Evolutionary conservation across 2,888 invertebrate genomes (phyloP), one percentile per base, ranked within the genome.

Genomic region (Drosophila hawaiiensis): DNA sequence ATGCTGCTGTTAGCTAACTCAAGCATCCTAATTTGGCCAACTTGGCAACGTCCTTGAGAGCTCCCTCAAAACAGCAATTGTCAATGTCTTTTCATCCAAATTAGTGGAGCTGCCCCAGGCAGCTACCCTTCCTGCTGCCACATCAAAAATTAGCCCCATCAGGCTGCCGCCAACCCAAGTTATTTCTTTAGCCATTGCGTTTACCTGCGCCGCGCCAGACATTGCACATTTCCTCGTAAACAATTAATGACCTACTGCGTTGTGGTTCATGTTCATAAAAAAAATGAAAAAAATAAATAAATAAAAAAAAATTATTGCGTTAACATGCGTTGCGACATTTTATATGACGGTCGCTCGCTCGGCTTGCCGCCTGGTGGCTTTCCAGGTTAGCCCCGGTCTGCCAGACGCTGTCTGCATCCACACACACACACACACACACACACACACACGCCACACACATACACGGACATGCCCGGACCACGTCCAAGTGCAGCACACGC

Each of bases 161-260:
- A 41, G 39, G 62, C 39, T 47, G 39, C 22, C 25, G 39, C 22
- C 29, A 52, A 60, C 31, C 41, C 35, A 16, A 66, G 53, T 28
- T 65, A 65, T 50, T 50, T 43, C 41, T 41, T 54, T n/a, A 10
- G n/a, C 31, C 31, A 19, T 22, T 58, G 37, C 55, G 19, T 43
- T 63, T 68, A 64, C 67, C 67, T 68, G 25, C 25, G 49, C 64
- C 67, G 37, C 53, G 69, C 67, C 60, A 68, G 66, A 68, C 68
- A 58, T 52, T 73, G 74, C 72, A 56, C 68, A 77, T 71, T 82
- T 82, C 59, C 74, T 62, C 68, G 75, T 79, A 76, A 79, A 81
- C 85, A 87, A 82, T 88, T 85, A 89, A 89, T 89, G 88, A 88
- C 89, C 88, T 85, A 88, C 85, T 89, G 87, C 82, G 84, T 86